Evolutionary conservation across 2,888 invertebrate genomes (phyloP), one percentile per base, ranked within the genome.

Genomic region (Diaphora mendica): DNA sequence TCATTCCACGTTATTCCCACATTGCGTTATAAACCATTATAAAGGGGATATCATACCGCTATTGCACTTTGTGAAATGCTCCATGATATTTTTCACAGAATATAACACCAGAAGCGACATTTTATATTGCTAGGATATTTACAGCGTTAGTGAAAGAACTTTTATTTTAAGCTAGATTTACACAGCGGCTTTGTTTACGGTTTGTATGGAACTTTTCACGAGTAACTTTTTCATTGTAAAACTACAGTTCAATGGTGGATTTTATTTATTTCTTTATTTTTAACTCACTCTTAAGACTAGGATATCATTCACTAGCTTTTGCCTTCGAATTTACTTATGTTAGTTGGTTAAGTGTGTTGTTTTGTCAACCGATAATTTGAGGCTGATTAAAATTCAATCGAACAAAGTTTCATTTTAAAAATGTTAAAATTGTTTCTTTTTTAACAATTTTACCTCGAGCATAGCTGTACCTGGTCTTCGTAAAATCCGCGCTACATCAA

Each of bases 31-130:
- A 71, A 75, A 82, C 75, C 70, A 78, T 74, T 65, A 75, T 79
- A 82, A 79, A 75, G 79, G 75, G 76, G 80, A 82, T 79, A 76
- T 82, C 80, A 82, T 71, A 79, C 68, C 74, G 51, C 70, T 51
- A 67, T 69, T 82, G 84, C 84, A 82, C 82, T 84, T 77, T 84
- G 75, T 84, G 75, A 82, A 82, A 84, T 84, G 80, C 72, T 66
- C 84, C 76, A 73, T 84, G 68, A 82, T 82, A 82, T 82, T 84
- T 82, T 84, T 75, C 82, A 65, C 44, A 74, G 80, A 68, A 75
- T 79, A 82, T 82, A 75, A 78, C 70, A 73, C 64, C 71, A 70
- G 66, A 64, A 51, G 75, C 72, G 74, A 80, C 79, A 55, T 73
- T 82, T 84, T 80, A 84, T 82, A 77, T 80, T 78, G 70, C 80